Percentiles rank a stretch among this genome's conserved stretches.
phyloP scores from a whole-genome alignment of 2,888 invertebrate species.

The Horisme vitalbata region DNA sequence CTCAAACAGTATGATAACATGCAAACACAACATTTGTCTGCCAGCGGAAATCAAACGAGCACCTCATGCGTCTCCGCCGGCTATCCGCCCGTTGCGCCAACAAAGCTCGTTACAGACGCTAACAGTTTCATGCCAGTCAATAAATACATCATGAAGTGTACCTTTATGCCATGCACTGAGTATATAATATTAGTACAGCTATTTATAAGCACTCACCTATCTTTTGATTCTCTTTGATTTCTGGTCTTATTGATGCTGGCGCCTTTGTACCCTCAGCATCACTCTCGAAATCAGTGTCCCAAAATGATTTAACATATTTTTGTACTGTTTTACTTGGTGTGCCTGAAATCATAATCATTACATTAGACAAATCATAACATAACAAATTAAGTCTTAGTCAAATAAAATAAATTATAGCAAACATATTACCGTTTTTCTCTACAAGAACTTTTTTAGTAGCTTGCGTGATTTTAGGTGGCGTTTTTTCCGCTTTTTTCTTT shows the following conservation, averaged over 20 bases:
- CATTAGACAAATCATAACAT: too few species aligned
- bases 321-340: conserved; percentile 26
- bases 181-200: too few species aligned
- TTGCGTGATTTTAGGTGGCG: conserved; percentile 4
- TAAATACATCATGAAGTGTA: too few species aligned
- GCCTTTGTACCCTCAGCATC: conserved; percentile 50
- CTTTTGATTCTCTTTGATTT: conserved; percentile 32
- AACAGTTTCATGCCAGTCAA: too few species aligned
- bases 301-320: conserved; percentile 53
- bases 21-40: too few species aligned
- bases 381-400: too few species aligned
- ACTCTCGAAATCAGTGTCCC: conserved; percentile 69
- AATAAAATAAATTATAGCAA: background rate
- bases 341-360: conserved; percentile 31
- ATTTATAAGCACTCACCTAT: conserved; percentile 27
- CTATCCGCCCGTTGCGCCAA: too few species aligned
- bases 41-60: too few species aligned
- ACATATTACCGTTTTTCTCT: conserved; percentile 19
- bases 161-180: too few species aligned
- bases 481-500: background rate
- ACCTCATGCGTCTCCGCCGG: too few species aligned
- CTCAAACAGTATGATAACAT: too few species aligned
- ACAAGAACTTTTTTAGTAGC: conserved; percentile 7
- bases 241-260: conserved; percentile 27
- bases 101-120: too few species aligned